Base-by-base conservation (phyloP, 2,888 invertebrate genomes). In the Leptinotarsa juncta region DNA sequence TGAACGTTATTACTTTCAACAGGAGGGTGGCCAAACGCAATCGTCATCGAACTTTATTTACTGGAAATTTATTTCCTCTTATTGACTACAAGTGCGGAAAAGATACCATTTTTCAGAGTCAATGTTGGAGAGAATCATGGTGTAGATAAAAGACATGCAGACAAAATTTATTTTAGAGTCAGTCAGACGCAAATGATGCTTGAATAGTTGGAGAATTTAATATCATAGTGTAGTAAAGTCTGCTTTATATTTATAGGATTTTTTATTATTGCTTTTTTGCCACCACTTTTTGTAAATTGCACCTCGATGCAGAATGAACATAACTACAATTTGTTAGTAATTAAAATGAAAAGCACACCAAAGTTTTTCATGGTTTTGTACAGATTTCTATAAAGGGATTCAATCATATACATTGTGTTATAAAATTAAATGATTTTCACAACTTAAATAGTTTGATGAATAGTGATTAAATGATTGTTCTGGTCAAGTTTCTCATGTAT, bases 1-100 rank as follows among this genome's bases (percentile, higher is more conserved):
- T 53, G 51, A 62, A 68, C 53, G 62, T 68, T 68, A 72, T 72
- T 72, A 67, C 50, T 72, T 68, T 73, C 57, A 65, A 55, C 55
- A 49, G 74, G 15, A 71, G 74, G 74, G 74, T 74, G 68, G 71
- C 55, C 55, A 53, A 66, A 20, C 57, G 53, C 72, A 70, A 78
- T 78, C 70, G 69, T 71, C 74, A 67, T 57, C 60, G 74, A 71
- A 79, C 73, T 79, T 79, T 79, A 79, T 79, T 79, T 79, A 78
- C 73, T 76, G 79, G 78, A 77, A 79, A 78, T 73, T 69, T 69
- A 71, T 74, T 77, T 77, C 32, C 51, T 72, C 73, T 77, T 77
- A 79, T 79, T 77, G 77, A 76, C 73, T 74, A 72, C 79, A 75
- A 76, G 79, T 77, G 79, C 71, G 76, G 76, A 76, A 76, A 71